Conservation (phyloP, 2,888 invertebrate species). For the Drosophila nr. medialis region DNA sequence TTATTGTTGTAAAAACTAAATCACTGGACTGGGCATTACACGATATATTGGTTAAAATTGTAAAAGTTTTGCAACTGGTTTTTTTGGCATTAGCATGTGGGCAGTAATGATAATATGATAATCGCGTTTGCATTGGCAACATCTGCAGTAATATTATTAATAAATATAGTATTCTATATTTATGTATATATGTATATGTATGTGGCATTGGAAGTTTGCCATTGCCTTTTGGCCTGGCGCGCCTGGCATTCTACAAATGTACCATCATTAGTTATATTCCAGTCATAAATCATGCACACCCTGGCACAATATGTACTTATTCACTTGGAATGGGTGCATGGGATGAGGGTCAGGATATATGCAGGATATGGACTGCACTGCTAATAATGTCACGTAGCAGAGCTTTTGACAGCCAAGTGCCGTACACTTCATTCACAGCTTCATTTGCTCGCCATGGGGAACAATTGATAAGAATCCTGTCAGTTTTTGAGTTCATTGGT, state of each 20-base stretch:
- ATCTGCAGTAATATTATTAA: conserved; percentile 43
- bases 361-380: conserved; percentile 63
- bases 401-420: conserved; percentile 73
- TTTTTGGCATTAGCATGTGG: not conserved
- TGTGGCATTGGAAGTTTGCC: conserved; percentile 12
- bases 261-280: conserved; percentile 68
- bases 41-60: conserved; percentile 40
- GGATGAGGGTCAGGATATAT: conserved; percentile 20
- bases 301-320: conserved; percentile 22
- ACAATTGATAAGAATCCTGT: conserved; percentile 25
- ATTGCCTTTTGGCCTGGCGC: conserved; percentile 33
- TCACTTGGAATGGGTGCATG: conserved; percentile 4
- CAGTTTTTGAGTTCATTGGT: conserved; percentile 13
- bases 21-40: not conserved
- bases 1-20: conserved; percentile 38
- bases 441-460: conserved; percentile 17
- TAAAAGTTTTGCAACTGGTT: conserved; percentile 36
- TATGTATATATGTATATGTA: not conserved
- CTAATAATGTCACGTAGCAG: conserved; percentile 76
- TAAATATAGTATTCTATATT: conserved; percentile 2
- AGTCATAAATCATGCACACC: conserved; percentile 72
- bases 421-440: conserved; percentile 34
- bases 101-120: conserved; percentile 34
- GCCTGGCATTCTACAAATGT: conserved; percentile 59
- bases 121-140: conserved; percentile 39